Percentiles rank a stretch among this genome's conserved stretches.
Conservation (phyloP, 1,140 invertebrate genomes). For the Holotrichia oblita region DNA sequence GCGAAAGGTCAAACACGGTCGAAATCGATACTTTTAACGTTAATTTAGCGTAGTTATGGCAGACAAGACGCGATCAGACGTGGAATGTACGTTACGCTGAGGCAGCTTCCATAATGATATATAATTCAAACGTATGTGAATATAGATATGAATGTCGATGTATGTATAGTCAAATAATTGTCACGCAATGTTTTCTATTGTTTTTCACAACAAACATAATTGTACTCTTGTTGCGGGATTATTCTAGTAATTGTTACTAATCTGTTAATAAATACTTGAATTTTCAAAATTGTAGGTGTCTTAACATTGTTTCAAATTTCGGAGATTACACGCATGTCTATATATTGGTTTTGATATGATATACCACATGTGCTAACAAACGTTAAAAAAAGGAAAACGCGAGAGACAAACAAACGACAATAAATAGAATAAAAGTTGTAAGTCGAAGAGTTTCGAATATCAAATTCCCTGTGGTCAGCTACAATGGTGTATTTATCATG, state of each 20-base stretch:
- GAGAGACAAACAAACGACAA: neutral
- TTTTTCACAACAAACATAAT: too few species aligned
- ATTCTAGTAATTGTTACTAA: too few species aligned
- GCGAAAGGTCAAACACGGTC: neutral
- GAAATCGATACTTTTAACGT: constrained; percentile 15
- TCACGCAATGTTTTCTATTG: neutral
- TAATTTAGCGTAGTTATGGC: neutral
- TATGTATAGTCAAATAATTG: neutral
- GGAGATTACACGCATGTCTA: too few species aligned
- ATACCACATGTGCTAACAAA: too few species aligned
- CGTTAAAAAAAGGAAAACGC: neutral
- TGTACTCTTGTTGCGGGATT: too few species aligned
- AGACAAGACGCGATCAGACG: neutral
- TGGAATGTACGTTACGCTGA: neutral
- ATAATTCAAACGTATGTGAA: neutral
- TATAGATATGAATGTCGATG: neutral
- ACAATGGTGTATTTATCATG: constrained; percentile 45
- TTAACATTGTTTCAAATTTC: too few species aligned
- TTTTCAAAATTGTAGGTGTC: too few species aligned
- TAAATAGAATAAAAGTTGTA: neutral
- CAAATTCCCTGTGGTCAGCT: constrained; percentile 42
- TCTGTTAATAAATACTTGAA: too few species aligned
- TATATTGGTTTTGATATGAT: too few species aligned
- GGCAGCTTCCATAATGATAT: neutral
- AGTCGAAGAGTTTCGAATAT: constrained; percentile 24